Percentiles rank a stretch among this genome's conserved stretches.
phyloP scores from a whole-genome alignment of 2,888 invertebrate genomes.

The Hyalella azteca region DNA sequence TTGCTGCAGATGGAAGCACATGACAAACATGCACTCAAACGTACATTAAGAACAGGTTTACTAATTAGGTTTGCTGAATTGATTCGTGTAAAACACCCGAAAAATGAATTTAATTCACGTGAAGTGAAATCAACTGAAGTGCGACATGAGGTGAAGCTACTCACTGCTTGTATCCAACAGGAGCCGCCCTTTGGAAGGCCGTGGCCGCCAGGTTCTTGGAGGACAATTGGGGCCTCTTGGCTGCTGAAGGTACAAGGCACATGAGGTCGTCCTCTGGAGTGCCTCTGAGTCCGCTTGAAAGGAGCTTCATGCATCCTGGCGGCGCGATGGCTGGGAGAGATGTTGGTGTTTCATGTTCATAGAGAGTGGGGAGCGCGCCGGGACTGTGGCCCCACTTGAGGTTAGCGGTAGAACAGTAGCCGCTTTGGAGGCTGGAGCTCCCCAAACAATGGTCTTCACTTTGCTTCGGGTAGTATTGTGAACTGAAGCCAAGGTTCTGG shows the following conservation, averaged over 20 bases:
- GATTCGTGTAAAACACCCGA: too few species aligned
- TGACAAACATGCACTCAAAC: too few species aligned
- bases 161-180: conserved; percentile 38
- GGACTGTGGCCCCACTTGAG: background rate
- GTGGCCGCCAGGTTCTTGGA: conserved; percentile 49
- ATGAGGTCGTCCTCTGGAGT: background rate
- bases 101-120: too few species aligned
- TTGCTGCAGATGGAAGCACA: too few species aligned
- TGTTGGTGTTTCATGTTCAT: background rate
- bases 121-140: too few species aligned
- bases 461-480: background rate
- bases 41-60: too few species aligned
- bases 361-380: background rate
- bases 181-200: conserved; percentile 46
- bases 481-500: background rate
- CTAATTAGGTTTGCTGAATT: too few species aligned
- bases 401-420: background rate
- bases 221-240: conserved; percentile 7
- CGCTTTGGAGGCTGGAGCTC: background rate
- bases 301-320: background rate
- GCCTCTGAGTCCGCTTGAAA: background rate
- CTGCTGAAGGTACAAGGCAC: background rate
- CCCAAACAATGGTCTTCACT: background rate
- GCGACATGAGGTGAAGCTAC: background rate
- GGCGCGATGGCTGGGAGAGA: background rate